These are phyloP conservation scores for Lepus oiostolus DNA, from an alignment of 2,797 vertebrate species.

Conservation along the genomic window DNA sequence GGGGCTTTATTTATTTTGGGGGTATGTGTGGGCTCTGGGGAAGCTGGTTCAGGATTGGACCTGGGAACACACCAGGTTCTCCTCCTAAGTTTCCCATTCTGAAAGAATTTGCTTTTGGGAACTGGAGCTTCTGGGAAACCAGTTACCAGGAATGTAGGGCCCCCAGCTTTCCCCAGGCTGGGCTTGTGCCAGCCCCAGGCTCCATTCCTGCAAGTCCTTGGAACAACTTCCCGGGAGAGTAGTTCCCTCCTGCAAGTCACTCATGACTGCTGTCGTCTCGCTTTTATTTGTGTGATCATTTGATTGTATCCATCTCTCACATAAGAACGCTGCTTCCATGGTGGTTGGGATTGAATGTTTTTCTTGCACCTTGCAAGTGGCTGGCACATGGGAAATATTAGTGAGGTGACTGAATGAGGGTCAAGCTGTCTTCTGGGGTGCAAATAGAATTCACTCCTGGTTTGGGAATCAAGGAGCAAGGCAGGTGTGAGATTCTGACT, in stretches of 20 bases:
- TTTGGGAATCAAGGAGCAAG: not conserved
- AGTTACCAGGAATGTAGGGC: slow-evolving; percentile 57
- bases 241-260: not conserved
- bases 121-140: slow-evolving; percentile 62
- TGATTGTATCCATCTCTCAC: not conserved
- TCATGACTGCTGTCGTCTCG: not conserved
- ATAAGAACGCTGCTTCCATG: not conserved
- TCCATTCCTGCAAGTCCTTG: not conserved
- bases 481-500: not conserved
- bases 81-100: not conserved
- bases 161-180: not conserved
- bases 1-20: slow-evolving; percentile 58
- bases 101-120: slow-evolving; percentile 56
- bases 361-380: not conserved
- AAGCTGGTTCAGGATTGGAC: slow-evolving; percentile 12
- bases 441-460: not conserved
- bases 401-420: not conserved
- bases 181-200: not conserved
- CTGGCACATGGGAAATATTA: not conserved
- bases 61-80: not conserved
- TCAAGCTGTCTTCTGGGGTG: not conserved
- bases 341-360: not conserved
- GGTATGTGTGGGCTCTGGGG: not conserved
- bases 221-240: not conserved
- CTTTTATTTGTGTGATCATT: not conserved